Conservation (phyloP, 2,797 vertebrate species). For the Peromyscus nudipes region DNA sequence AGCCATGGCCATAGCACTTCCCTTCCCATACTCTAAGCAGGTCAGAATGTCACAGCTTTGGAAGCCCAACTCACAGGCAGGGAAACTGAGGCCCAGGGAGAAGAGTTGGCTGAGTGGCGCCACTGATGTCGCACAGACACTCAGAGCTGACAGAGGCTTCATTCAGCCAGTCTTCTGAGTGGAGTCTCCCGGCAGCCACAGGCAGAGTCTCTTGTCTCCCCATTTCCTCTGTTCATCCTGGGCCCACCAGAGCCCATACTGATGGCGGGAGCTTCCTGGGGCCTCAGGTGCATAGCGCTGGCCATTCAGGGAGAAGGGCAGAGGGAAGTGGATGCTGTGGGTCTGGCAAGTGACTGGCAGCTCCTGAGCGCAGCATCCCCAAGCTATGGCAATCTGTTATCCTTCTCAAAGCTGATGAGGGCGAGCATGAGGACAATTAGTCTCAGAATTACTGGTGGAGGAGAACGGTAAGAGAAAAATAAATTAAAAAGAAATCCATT, state of each 20-base stretch:
- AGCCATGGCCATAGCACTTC: neutral
- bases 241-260: rapidly evolving
- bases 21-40: neutral
- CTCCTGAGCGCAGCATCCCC: rapidly evolving
- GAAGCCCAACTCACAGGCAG: neutral
- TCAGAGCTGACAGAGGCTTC: rapidly evolving
- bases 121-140: rapidly evolving
- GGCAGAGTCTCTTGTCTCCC: too few species aligned
- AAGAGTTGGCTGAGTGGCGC: neutral
- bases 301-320: neutral
- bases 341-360: neutral
- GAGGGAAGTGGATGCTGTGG: neutral
- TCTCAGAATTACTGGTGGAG: conserved; percentile 60
- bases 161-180: rapidly evolving
- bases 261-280: rapidly evolving
- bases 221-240: too few species aligned
- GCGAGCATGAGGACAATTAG: conserved; percentile 41
- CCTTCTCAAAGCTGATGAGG: conserved; percentile 18
- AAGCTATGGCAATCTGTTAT: neutral
- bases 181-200: neutral
- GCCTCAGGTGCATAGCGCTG: too few species aligned
- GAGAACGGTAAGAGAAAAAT: conserved; percentile 71
- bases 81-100: conserved; percentile 31
- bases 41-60: neutral
- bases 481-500: conserved; percentile 75